Evolutionary conservation across 2,888 invertebrate species (phyloP), one percentile per base, ranked within the genome.

Genomic region (Emmelina monodactyla): DNA sequence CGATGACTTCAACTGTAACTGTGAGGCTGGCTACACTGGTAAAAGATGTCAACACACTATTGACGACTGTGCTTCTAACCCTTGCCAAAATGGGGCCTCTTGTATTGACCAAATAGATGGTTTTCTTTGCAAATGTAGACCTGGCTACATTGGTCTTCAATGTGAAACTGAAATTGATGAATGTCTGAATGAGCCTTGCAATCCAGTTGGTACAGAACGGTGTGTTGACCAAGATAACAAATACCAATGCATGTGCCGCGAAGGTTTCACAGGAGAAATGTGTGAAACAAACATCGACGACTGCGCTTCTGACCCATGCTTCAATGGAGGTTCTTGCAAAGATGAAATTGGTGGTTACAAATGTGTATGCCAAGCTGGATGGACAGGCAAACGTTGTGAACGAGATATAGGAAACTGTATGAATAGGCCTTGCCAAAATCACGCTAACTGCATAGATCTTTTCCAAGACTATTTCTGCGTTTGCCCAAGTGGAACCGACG

Each of bases 401-500:
- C 82, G 78, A 12, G 95, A 96, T 60, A 88, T 95, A 35, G 94
- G 94, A 33, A 90, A 89, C 43, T 97, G 97, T 53, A 85, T 87
- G 49, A 88, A 88, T 43, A 83, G 84, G 37, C 96, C 97, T 1
- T 97, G 97, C 58, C 91, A 94, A 61, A 97, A 97, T 62, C 91
- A 94, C 58, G 95, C 95, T 12, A 87, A 82, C 29, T 96, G 95
- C 62, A 93, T 96, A 41, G 89, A 95, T 56, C 83, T 95, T 9
- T 95, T 95, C 87, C 89, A 93, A 71, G 93, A 93, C 58, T 94
- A 56, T 52, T 91, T 94, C 86, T 94, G 93, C 58, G 92, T 92
- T 86, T 95, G 95, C 55, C 94, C 94, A 31, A 93, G 92, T 43
- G 96, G 97, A 50, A 97, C 96, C 1, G 96, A 96, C 56, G 97